A percentile compares a stretch with the other conserved stretches of the same genome.
Conservation (phyloP, 2,888 invertebrate species). For the Dermolepida albohirtum region DNA sequence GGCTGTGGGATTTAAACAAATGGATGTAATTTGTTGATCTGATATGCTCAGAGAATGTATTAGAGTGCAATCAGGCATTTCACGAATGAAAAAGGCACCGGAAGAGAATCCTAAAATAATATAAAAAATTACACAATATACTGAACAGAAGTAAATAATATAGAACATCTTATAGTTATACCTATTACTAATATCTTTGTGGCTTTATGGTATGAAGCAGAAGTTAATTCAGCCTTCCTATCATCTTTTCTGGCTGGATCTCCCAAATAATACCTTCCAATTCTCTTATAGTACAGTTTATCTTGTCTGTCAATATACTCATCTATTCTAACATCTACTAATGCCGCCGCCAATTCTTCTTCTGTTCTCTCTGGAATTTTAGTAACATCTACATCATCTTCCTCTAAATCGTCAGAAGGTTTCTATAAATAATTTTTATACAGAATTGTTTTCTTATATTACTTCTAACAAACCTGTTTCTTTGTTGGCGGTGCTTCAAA, state of each 20-base stretch:
- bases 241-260: conserved; percentile 76
- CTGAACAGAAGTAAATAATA: no score
- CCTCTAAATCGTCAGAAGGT: conserved; percentile 69
- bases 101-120: conserved; percentile 81
- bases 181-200: conserved; percentile 85
- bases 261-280: conserved; percentile 80
- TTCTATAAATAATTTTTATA: conserved; percentile 47
- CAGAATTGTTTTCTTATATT: background rate
- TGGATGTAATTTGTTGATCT: conserved; percentile 83
- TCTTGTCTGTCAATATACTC: conserved; percentile 63
- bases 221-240: conserved; percentile 76
- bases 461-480: conserved; percentile 52
- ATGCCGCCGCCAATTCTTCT: conserved; percentile 59
- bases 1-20: conserved; percentile 86
- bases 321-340: conserved; percentile 66
- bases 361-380: conserved; percentile 70
- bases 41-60: conserved; percentile 92
- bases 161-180: conserved; percentile 50
- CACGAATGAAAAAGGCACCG: conserved; percentile 93
- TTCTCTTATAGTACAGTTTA: conserved; percentile 75
- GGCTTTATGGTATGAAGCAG: conserved; percentile 85
- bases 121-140: no score
- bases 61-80: conserved; percentile 92
- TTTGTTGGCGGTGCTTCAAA: conserved; percentile 67
- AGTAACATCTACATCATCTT: conserved; percentile 75